Percentiles rank a stretch among this genome's conserved stretches.
Conservation (phyloP, 2,113 vertebrate species). For the Hoplias malabaricus region DNA sequence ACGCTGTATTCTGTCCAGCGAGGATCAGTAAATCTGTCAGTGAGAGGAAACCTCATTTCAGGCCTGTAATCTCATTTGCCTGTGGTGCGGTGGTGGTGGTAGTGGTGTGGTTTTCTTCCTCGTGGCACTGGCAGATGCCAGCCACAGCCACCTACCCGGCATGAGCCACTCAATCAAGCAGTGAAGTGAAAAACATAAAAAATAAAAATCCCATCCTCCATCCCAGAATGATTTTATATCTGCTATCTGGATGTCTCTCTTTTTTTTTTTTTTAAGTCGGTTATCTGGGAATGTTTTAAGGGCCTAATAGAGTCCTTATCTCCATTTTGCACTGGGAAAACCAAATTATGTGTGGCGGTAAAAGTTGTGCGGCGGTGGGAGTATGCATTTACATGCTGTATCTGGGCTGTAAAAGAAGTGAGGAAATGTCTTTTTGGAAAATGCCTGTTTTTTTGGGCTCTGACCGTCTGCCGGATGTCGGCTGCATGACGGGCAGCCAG, state of each 20-base stretch:
- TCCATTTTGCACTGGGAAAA: slow-evolving; percentile 69
- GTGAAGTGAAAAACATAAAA: too few relatives aligned
- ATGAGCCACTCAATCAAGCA: slow-evolving; percentile 65
- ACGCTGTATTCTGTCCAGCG: slow-evolving; percentile 66
- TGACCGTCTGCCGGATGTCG: background rate
- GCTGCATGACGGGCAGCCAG: background rate
- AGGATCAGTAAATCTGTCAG: slow-evolving; percentile 79
- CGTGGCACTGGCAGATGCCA: slow-evolving; percentile 51
- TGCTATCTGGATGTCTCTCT: slow-evolving; percentile 28
- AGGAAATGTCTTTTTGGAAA: slow-evolving; percentile 4
- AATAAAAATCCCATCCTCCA: slow-evolving; percentile 22
- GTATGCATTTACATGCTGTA: slow-evolving; percentile 60
- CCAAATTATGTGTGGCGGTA: slow-evolving; percentile 41
- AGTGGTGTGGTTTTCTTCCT: slow-evolving; percentile 59
- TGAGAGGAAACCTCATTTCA: slow-evolving; percentile 71
- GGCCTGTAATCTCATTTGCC: slow-evolving; percentile 77
- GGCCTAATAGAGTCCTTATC: slow-evolving; percentile 77
- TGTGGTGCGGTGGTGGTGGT: slow-evolving; percentile 70
- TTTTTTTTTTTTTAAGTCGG: slow-evolving; percentile 53
- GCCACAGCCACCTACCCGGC: slow-evolving; percentile 72
- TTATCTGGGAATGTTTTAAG: slow-evolving; percentile 74
- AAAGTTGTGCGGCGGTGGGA: slow-evolving; percentile 16
- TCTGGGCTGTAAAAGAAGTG: background rate
- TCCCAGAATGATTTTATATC: slow-evolving; percentile 34
- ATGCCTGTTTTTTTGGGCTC: background rate